Evolutionary conservation across 1,140 invertebrate genomes (phyloP), one percentile per base, ranked within the genome.

Genomic region (Homalodisca vitripennis): DNA sequence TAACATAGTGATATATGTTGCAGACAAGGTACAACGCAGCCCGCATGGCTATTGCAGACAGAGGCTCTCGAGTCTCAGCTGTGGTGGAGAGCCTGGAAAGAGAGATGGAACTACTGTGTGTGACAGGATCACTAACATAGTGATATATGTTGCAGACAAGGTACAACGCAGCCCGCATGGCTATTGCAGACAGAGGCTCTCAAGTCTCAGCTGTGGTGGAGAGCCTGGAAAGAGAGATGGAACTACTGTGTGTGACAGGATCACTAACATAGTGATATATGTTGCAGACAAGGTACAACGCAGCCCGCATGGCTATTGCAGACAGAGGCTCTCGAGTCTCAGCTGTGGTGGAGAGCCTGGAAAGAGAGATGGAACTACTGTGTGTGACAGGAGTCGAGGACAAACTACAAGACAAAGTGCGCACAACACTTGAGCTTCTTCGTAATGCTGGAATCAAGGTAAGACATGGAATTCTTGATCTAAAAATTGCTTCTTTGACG

Each of bases 301-400:
- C 93, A 62, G 96, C 97, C 0, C 88, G 92, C 73, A 85, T 94
- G 76, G 89, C 88, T 72, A 87, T 94, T 13, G 88, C 89, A 26
- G 94, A 98, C 79, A 85, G 98, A 74, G 86, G 86, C 47, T 87
- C 89, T 2, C 88, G 91, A 76, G 92, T 98, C 2, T 85, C 92
- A n/a, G 89, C 92, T 14, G 94, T 95, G 0, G 82, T 99, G 24
- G 90, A 94, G 76, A 91, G 89, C 71, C 81, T 99, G 22, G 96
- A 99, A 81, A 85, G 92, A 69, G 95, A 98, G 79, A 90, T 99
- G 87, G 91, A 97, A 78, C 81, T 99, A 53, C 80, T 99, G 0
- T 98, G 96, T 79, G 87, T 99, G n/a, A 99, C 98, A 1, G 97
- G 92, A 3, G 94, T 97, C 0, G 95, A 97, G 80, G 94, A 97